phyloP scores from a whole-genome alignment of 2,888 invertebrate species.

The Fissipunctia ypsillon region DNA sequence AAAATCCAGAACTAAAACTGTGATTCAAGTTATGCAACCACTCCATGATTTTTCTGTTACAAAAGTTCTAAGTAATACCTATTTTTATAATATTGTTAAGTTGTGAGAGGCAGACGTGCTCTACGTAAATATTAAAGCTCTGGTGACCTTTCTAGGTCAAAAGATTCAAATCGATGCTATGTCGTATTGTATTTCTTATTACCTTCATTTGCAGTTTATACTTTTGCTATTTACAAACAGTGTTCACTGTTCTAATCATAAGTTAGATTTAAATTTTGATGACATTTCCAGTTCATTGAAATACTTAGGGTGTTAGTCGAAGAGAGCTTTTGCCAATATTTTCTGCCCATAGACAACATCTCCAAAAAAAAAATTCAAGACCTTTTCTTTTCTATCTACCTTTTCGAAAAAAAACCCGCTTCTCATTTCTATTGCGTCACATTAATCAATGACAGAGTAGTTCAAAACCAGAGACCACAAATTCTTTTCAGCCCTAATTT shows the following conservation, averaged over 20 bases:
- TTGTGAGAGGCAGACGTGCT: neutral
- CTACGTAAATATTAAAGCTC: neutral
- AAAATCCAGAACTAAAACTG: neutral
- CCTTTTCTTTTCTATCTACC: fast-evolving
- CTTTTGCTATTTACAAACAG: neutral
- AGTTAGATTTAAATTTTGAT: neutral
- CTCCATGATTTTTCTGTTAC: neutral
- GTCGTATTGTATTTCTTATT: neutral
- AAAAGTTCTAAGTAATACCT: neutral
- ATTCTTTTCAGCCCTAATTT: constrained; percentile 2
- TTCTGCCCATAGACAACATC: neutral
- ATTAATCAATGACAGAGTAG: neutral
- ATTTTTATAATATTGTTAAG: neutral
- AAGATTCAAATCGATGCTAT: neutral
- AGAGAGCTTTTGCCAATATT: neutral
- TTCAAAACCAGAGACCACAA: constrained; percentile 7
- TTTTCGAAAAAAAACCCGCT: no score
- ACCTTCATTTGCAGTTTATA: neutral
- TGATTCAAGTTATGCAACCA: neutral
- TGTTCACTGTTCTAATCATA: neutral
- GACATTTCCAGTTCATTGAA: neutral
- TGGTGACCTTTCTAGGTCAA: constrained; percentile 13
- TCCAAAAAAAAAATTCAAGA: neutral
- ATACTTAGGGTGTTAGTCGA: neutral
- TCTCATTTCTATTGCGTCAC: neutral